These are phyloP conservation scores for Smutsia temminckii DNA, from an alignment of 2,797 vertebrate species.

Conservation along the genomic window DNA sequence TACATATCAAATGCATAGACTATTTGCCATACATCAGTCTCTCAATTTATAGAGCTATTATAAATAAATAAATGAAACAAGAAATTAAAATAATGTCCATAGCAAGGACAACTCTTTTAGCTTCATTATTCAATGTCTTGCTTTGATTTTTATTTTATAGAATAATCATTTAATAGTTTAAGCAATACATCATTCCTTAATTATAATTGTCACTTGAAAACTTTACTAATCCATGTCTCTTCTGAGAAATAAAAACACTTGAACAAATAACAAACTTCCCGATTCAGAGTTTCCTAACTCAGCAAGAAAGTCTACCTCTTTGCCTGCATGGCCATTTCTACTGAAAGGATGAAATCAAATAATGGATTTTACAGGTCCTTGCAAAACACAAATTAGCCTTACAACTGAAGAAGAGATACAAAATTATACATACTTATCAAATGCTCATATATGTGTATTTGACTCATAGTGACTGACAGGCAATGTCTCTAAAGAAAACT, in stretches of 20 bases:
- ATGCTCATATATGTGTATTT: neutral
- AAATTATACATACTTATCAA: constrained; percentile 15
- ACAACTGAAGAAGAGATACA: constrained; percentile 19
- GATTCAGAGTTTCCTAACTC: constrained; percentile 3
- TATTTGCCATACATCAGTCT: constrained; percentile 26
- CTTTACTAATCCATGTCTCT: constrained; percentile 41
- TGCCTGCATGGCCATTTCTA: neutral
- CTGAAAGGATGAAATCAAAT: constrained; percentile 9
- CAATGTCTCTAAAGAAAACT: neutral
- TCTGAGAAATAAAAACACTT: constrained; percentile 50
- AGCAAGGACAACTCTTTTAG: constrained; percentile 61
- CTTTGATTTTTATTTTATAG: constrained; percentile 67
- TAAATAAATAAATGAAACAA: constrained; percentile 40
- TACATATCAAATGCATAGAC: neutral
- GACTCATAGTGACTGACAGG: neutral
- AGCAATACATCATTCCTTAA: constrained; percentile 68
- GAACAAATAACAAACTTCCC: constrained; percentile 49
- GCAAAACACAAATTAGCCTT: neutral
- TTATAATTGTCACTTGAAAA: constrained; percentile 65
- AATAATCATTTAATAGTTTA: constrained; percentile 63
- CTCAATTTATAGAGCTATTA: constrained; percentile 56
- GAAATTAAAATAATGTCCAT: constrained; percentile 63
- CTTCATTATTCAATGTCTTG: constrained; percentile 65
- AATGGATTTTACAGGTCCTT: constrained; percentile 2
- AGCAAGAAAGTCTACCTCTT: neutral